These are phyloP conservation scores for Drymodes brunneopygia DNA, from an alignment of 2,113 vertebrate species.

Conservation along the genomic window DNA sequence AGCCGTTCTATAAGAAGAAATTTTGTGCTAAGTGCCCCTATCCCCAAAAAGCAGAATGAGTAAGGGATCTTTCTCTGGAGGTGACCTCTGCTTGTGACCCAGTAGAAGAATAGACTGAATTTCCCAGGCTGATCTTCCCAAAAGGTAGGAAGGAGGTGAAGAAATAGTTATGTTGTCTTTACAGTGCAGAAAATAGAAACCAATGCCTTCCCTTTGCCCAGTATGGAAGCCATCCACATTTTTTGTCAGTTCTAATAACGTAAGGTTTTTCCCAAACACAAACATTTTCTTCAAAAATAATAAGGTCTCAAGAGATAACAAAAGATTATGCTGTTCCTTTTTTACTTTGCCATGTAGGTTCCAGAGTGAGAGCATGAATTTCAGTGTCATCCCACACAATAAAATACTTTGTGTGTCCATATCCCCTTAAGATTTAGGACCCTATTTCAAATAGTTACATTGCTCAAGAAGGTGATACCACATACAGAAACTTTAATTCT, in stretches of 20 bases:
- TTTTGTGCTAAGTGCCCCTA: not conserved
- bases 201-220: not conserved
- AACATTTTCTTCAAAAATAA: slow-evolving; percentile 45
- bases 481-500: slow-evolving; percentile 63
- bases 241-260: not conserved
- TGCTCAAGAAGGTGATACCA: slow-evolving; percentile 45
- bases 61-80: not conserved
- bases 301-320: slow-evolving; percentile 63
- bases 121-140: not conserved
- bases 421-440: slow-evolving; percentile 60
- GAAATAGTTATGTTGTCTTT: not conserved
- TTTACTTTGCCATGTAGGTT: not conserved
- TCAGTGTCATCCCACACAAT: not conserved
- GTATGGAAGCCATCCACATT: not conserved
- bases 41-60: not conserved
- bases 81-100: not conserved
- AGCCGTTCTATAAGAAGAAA: not conserved
- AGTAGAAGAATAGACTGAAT: not conserved
- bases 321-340: not conserved
- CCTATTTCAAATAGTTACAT: slow-evolving; percentile 64
- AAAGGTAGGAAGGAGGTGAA: not conserved
- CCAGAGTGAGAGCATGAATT: slow-evolving; percentile 16
- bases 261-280: slow-evolving; percentile 26
- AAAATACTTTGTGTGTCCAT: not conserved
- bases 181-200: not conserved